Conservation (phyloP, 2,888 invertebrate species). For the Aleiodes alternator region DNA sequence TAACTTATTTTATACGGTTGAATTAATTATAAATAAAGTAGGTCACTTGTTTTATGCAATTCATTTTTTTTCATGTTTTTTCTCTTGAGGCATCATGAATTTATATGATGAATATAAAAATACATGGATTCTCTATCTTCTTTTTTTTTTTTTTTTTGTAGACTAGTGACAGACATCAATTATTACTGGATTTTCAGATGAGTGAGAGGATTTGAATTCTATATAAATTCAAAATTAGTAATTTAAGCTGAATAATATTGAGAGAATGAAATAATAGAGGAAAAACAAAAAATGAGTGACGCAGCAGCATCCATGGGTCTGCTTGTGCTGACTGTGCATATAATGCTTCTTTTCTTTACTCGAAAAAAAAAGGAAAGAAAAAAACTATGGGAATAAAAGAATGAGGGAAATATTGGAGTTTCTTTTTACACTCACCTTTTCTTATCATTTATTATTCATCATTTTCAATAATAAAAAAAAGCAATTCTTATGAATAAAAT, state of each 20-base stretch:
- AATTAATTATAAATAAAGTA: neutral
- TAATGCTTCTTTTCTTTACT: constrained; percentile 6
- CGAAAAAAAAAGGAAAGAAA: no score
- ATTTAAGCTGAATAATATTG: neutral
- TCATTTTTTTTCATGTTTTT: neutral
- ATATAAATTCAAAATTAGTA: neutral
- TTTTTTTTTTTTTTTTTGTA: neutral
- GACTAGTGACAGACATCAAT: constrained; percentile 2
- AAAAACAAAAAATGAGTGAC: constrained; percentile 14
- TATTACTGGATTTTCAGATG: neutral
- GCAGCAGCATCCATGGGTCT: constrained; percentile 14
- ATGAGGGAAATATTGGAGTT: neutral
- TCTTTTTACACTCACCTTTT: neutral
- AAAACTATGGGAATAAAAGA: constrained; percentile 16
- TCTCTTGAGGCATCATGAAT: neutral
- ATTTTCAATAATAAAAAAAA: no score
- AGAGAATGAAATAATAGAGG: neutral
- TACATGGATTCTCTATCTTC: neutral
- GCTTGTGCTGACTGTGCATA: constrained; percentile 15
- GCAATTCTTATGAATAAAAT: no score
- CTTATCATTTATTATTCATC: no score
- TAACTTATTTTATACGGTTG: constrained; percentile 29
- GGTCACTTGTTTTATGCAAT: neutral
- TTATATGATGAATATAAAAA: neutral
- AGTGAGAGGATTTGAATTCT: neutral